Base-by-base conservation (phyloP, 64 coral and sea anemone species). In the Porites lutea region DNA sequence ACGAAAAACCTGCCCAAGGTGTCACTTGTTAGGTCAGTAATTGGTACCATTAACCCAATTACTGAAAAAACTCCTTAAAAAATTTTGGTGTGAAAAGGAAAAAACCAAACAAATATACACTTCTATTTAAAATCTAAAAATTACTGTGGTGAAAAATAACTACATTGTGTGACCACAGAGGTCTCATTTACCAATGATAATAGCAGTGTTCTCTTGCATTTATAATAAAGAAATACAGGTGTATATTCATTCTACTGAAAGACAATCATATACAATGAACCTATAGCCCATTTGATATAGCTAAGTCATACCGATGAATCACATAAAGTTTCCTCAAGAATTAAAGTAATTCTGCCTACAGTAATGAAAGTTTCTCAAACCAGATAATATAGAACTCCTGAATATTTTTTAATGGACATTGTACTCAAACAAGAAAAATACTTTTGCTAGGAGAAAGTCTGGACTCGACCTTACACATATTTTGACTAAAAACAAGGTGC, bases 241-340 rank as follows among this genome's bases (percentile, higher is more conserved):
- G 51, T 50, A 52, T 45, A 50, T 84, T 62, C 22, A 3, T 80
- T 44, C 27, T 44, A 60, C 14, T 61, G 22, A 80, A 80, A 59
- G 62, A 68, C 8, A 51, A 21, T 13, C n/a, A 49, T 9, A 68
- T 37, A 84, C 81, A 84, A 84, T 84, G 81, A 68, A 51, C 8
- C 15, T 20, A 65, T 21, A 84, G 65, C 67, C 67, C 45, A 6
- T 68, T 43, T 68, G 81, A 66, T 51, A 76, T 76, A 8, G 48
- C 73, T 76, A 76, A 19, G 48, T 52, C 43, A 76, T 15, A 46
- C 43, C 47, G 6, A 7, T 49, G 5, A 76, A 19, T 51, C 51
- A 51, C 48, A 50, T 76, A 76, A 52, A 76, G 49, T 47, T 76
- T 19, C 8, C 46, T 51, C 49, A 6, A 50, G 73, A 64, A 68